These are phyloP conservation scores for Harlomillsia oculata DNA, from an alignment of 1,140 invertebrate species.

Conservation along the genomic window DNA sequence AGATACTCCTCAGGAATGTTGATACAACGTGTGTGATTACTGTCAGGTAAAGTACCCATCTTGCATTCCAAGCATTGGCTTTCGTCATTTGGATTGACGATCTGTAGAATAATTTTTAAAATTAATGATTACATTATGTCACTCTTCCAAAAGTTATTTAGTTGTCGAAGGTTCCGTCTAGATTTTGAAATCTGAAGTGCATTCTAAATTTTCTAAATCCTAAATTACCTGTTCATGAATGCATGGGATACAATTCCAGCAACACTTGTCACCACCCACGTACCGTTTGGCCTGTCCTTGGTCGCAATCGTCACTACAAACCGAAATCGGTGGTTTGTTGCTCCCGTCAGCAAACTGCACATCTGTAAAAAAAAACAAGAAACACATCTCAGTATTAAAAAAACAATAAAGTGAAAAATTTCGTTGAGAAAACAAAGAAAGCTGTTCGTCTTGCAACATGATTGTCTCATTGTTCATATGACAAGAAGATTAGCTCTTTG, in stretches of 20 bases:
- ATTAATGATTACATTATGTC: not conserved
- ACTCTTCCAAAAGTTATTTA: too few species aligned
- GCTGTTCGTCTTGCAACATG: too few species aligned
- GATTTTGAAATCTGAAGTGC: too few species aligned
- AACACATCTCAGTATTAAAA: not conserved
- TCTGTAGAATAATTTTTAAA: constrained; percentile 44
- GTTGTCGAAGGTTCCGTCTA: too few species aligned
- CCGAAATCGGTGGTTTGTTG: constrained; percentile 67
- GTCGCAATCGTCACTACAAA: constrained; percentile 77
- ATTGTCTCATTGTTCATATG: too few species aligned
- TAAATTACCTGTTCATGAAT: constrained; percentile 81
- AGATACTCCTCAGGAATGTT: constrained; percentile 77
- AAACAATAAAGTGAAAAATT: too few species aligned
- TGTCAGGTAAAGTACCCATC: constrained; percentile 67
- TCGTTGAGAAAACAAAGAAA: too few species aligned
- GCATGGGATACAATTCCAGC: constrained; percentile 94
- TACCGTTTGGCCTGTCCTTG: constrained; percentile 81
- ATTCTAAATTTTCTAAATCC: too few species aligned
- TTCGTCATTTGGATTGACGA: constrained; percentile 64
- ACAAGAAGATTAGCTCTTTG: too few species aligned
- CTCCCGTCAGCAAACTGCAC: constrained; percentile 69
- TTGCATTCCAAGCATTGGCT: constrained; percentile 73
- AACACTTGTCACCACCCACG: constrained; percentile 82
- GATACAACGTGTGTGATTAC: constrained; percentile 59
- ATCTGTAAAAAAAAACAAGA: constrained; percentile 44